Evolutionary conservation across 64 coral and sea anemone genomes (phyloP).

Genomic region (Stichodactyla mertensii): DNA sequence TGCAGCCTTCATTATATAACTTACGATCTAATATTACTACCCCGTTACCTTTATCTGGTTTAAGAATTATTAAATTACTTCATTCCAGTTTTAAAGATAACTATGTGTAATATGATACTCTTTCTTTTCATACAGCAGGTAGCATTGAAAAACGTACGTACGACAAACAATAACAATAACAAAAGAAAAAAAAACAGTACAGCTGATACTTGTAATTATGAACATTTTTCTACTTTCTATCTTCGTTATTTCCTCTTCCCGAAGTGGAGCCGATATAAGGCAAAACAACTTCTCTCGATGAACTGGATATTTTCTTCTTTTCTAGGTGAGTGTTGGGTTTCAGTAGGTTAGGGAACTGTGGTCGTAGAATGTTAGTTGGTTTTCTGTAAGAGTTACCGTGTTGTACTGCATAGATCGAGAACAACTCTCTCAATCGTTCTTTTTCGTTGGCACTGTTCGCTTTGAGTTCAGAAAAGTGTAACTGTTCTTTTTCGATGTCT

Average conservation of each 20-base stretch:
- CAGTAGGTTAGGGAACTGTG: conserved; percentile 72
- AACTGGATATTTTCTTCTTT: not conserved
- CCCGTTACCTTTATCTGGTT: no score
- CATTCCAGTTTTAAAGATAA: no score
- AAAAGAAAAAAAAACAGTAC: not conserved
- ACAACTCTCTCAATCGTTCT: conserved; percentile 56
- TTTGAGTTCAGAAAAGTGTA: conserved; percentile 44
- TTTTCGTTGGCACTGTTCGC: conserved; percentile 64
- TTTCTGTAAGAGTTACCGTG: conserved; percentile 59
- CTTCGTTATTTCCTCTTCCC: not conserved
- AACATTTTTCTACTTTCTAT: not conserved
- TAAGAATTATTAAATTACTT: no score
- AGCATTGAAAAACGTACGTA: not conserved
- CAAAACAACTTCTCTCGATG: not conserved
- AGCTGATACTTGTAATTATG: not conserved
- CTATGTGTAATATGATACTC: not conserved
- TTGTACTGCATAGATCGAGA: conserved; percentile 78
- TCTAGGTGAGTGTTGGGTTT: conserved; percentile 11
- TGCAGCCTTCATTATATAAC: no score
- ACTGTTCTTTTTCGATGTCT: conserved; percentile 15
- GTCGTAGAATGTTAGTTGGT: conserved; percentile 46
- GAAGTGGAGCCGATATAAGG: not conserved
- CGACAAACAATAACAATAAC: not conserved
- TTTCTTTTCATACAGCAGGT: not conserved
- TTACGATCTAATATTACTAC: no score